Percentiles rank a stretch among this genome's conserved stretches.
phyloP scores from a whole-genome alignment of 1,140 invertebrate species.

The Thaumatotibia leucotreta region DNA sequence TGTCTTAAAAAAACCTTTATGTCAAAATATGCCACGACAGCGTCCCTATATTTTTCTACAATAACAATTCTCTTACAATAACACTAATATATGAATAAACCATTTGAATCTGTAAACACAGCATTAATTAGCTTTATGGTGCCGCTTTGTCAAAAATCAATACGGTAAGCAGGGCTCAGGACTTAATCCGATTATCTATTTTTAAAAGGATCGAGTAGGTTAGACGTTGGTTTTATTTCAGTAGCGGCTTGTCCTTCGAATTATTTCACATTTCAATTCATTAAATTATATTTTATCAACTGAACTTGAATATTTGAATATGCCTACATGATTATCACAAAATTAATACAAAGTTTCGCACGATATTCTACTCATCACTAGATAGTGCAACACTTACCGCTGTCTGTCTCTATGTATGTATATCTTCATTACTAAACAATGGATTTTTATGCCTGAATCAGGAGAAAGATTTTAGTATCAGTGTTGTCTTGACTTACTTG shows the following conservation, averaged over 20 bases:
- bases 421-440: too few relatives aligned
- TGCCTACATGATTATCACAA: too few relatives aligned
- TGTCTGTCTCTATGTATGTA: too few relatives aligned
- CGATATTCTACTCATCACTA: too few relatives aligned
- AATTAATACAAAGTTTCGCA: too few relatives aligned
- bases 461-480: too few relatives aligned
- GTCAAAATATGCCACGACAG: too few relatives aligned
- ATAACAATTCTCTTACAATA: not conserved
- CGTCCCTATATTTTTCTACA: not conserved
- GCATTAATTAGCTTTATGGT: not conserved
- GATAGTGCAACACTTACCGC: too few relatives aligned
- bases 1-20: too few relatives aligned
- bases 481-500: too few relatives aligned
- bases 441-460: too few relatives aligned
- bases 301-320: too few relatives aligned
- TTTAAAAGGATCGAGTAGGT: conserved; percentile 3
- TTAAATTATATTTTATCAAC: not conserved
- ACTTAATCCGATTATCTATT: conserved; percentile 12
- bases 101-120: not conserved
- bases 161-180: conserved; percentile 7
- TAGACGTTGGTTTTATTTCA: conserved; percentile 1
- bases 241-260: not conserved
- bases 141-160: not conserved
- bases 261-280: not conserved
- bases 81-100: not conserved